Conservation (phyloP, 2,797 vertebrate species). For the Lagodon rhomboides region DNA sequence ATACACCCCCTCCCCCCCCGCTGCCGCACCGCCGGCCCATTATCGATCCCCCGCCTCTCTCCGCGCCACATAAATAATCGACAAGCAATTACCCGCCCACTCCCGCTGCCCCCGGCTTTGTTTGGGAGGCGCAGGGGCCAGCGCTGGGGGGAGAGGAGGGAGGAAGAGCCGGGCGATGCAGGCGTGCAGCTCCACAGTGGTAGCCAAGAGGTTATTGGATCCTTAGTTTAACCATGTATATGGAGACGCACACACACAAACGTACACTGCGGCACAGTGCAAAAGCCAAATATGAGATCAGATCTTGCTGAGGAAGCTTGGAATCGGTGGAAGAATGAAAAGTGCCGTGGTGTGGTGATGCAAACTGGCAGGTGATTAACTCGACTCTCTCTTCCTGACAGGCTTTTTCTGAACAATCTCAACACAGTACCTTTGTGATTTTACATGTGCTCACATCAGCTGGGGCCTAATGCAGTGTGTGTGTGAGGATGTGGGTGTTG, state of each 20-base stretch:
- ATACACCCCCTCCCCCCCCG: conserved; percentile 48
- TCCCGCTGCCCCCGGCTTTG: conserved; percentile 87
- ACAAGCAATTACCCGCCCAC: conserved; percentile 91
- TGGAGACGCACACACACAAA: conserved; percentile 52
- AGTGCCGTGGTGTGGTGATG: conserved; percentile 54
- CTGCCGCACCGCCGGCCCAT: conserved; percentile 83
- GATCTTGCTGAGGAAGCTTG: conserved; percentile 33
- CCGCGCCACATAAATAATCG: conserved; percentile 90
- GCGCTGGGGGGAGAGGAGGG: conserved; percentile 72
- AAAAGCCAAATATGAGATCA: conserved; percentile 55
- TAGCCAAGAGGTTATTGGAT: conserved; percentile 78
- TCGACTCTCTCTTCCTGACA: conserved; percentile 23
- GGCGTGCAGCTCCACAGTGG: conserved; percentile 75
- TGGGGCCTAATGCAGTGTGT: conserved; percentile 57
- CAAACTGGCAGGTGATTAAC: conserved; percentile 74
- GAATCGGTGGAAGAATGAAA: conserved; percentile 17
- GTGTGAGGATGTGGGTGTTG: conserved; percentile 60
- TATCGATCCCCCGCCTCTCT: conserved; percentile 90
- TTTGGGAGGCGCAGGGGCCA: conserved; percentile 85
- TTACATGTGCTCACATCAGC: conserved; percentile 10
- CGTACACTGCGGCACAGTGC: conserved; percentile 31
- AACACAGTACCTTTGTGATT: conserved; percentile 18
- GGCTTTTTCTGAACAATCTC: not conserved
- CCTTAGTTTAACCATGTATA: conserved; percentile 70
- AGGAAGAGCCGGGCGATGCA: conserved; percentile 64